phyloP scores from a whole-genome alignment of 2,797 vertebrate species.

The Gymnocypris eckloni region DNA sequence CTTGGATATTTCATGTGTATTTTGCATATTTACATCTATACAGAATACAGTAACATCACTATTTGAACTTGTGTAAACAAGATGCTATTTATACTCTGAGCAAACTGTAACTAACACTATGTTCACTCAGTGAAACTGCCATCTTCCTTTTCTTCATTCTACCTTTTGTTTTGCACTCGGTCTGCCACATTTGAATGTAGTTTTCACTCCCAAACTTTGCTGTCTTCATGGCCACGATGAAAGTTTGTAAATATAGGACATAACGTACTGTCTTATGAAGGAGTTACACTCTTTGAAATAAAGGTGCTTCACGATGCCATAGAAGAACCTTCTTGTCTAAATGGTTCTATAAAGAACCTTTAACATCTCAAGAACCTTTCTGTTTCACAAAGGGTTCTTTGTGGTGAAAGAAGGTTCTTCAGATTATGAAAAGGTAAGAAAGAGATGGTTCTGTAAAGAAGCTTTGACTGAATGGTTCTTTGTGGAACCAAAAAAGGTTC shows the following conservation, averaged over 20 bases:
- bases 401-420: too few species aligned
- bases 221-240: too few species aligned
- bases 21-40: neutral
- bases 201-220: neutral
- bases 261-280: neutral
- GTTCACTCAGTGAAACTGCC: neutral
- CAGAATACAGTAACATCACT: neutral
- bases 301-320: too few species aligned
- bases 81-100: neutral
- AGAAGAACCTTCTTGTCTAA: too few species aligned
- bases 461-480: too few species aligned
- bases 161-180: neutral
- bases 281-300: neutral
- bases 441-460: too few species aligned
- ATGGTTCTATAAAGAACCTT: too few species aligned
- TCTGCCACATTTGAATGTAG: neutral
- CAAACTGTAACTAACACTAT: neutral
- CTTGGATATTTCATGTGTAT: neutral
- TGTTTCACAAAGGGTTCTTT: too few species aligned
- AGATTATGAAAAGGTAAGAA: too few species aligned
- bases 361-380: too few species aligned
- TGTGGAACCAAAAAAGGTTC: too few species aligned
- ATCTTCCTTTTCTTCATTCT: neutral
- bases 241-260: neutral
- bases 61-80: neutral